Evolutionary conservation across 2,797 vertebrate species (phyloP).

Genomic region (Typhlichthys eigenmanni): DNA sequence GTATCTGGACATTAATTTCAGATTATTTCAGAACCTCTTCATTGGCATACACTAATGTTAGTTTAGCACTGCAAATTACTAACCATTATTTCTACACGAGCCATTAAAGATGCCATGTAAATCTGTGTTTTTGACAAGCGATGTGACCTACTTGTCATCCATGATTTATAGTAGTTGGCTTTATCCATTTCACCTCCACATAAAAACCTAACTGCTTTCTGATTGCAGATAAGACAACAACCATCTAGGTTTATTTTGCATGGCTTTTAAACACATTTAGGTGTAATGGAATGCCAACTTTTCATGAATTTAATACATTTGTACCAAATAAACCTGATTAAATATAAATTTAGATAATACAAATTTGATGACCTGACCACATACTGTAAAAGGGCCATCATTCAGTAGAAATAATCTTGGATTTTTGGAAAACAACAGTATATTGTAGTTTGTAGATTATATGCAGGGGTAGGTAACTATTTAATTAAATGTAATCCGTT

Average conservation of each 20-base stretch:
- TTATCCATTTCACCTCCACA: not conserved
- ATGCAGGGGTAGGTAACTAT: too few relatives aligned
- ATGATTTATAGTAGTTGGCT: not conserved
- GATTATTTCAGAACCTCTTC: too few relatives aligned
- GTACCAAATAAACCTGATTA: constrained; percentile 9
- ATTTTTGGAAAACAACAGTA: constrained; percentile 13
- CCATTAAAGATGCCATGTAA: not conserved
- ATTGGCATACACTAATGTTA: not conserved
- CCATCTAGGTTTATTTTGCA: too few relatives aligned
- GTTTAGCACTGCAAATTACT: constrained; percentile 11
- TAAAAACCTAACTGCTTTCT: not conserved
- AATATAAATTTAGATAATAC: constrained; percentile 6
- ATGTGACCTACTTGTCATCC: not conserved
- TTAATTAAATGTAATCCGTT: too few relatives aligned
- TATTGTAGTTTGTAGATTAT: not conserved
- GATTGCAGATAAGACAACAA: not conserved
- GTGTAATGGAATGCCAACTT: constrained; percentile 9
- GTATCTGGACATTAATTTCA: too few relatives aligned
- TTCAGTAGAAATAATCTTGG: not conserved
- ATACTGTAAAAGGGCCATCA: constrained; percentile 19
- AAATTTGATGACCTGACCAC: constrained; percentile 4
- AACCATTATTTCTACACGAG: not conserved
- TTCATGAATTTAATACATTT: constrained; percentile 6
- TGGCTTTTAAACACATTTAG: too few relatives aligned
- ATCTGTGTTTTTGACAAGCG: not conserved